Conservation (phyloP, 2,888 invertebrate species). For the Octonoba sinensis region DNA sequence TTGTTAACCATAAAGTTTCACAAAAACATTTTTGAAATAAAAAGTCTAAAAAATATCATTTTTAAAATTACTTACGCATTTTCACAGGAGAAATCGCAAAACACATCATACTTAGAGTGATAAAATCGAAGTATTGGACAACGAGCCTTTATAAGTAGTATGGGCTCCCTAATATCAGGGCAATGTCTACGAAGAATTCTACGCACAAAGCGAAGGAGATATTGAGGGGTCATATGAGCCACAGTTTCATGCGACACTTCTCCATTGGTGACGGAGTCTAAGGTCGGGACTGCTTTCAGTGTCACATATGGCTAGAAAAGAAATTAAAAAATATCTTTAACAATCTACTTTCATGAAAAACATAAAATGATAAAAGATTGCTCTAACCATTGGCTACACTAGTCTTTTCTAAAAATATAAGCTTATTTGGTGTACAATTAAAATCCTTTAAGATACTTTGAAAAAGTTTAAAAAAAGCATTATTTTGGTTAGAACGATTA, state of each 20-base stretch:
- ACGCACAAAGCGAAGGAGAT: slow-evolving; percentile 32
- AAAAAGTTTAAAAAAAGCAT: too few species aligned
- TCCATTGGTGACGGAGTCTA: slow-evolving; percentile 24
- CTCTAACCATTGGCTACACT: too few species aligned
- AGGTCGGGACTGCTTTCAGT: slow-evolving; percentile 34
- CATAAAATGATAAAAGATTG: too few species aligned
- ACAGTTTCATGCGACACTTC: slow-evolving; percentile 28
- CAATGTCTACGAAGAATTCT: slow-evolving; percentile 28
- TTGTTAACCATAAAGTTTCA: neutral
- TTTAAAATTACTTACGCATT: slow-evolving; percentile 33
- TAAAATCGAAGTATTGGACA: slow-evolving; percentile 55
- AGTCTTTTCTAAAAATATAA: too few species aligned
- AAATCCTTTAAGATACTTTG: too few species aligned
- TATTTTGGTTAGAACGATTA: too few species aligned
- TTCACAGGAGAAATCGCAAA: slow-evolving; percentile 56
- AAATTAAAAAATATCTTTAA: neutral
- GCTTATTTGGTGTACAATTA: too few species aligned
- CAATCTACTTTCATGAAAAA: neutral
- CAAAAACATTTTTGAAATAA: neutral
- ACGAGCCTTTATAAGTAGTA: slow-evolving; percentile 48
- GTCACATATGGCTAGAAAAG: slow-evolving; percentile 26
- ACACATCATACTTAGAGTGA: slow-evolving; percentile 37
- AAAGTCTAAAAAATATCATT: neutral
- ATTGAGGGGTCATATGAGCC: slow-evolving; percentile 22
- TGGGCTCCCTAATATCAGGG: slow-evolving; percentile 32